Evolutionary conservation across 2,797 vertebrate genomes (phyloP), one percentile per base, ranked within the genome.

Genomic region (Enteromius treurensis): DNA sequence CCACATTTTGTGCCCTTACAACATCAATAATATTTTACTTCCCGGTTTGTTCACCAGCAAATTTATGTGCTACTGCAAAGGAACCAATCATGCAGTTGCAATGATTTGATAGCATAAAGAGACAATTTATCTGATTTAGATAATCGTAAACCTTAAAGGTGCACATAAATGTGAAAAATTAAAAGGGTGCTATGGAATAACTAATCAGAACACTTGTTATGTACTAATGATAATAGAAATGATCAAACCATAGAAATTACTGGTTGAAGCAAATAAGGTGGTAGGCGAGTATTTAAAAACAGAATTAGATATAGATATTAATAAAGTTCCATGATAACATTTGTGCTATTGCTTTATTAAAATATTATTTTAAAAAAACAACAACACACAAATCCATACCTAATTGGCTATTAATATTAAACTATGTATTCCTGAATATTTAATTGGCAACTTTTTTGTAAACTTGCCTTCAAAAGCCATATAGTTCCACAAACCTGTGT

Each of bases 1-100:
- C n/a, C 53, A 8, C 8, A 23, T 32, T 29, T 71, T 47, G 55
- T 79, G 55, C 14, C 51, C 10, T 23, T 60, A 45, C 6, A 51
- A 23, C 19, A 68, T 23, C 1, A 1, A 17, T 53, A 1, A 79
- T n/a, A 79, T 67, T 65, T 51, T 9, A 13, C 21, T 29, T 60
- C 51, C 13, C 29, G 9, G 32, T 70, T 70, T 71, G 37, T 62
- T 37, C 53, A 81, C 77, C 45, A 79, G 32, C 32, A 26, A 68
- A 40, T 79, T 2, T 19, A 23, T 55, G 47, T 40, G n/a, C 68
- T 62, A 15, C 60, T 47, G 68, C 40, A 32, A 40, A 32, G 21
- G 21, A 81, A 32, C 26, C 26, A 34, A 15, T 80, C 23, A 17
- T 71, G 17, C 5, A 60, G 6, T 53, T 55, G 11, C 6, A 2